phyloP scores from a whole-genome alignment of 2,797 vertebrate genomes.

The Rhyacichthys aspro region DNA sequence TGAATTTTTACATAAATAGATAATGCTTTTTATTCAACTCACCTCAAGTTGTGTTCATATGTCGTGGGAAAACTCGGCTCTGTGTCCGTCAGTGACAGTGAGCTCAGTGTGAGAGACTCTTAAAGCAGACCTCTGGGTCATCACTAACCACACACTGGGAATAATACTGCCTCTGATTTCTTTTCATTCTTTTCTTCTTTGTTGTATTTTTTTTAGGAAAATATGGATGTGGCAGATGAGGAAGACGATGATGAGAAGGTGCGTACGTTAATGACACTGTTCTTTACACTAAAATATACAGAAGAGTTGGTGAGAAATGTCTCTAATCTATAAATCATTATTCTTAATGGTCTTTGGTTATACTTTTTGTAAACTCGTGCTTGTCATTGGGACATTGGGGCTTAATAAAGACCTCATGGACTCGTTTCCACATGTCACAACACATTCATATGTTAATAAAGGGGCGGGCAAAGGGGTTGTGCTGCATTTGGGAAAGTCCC shows the following conservation, averaged over 20 bases:
- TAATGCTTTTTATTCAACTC: background rate
- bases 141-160: constrained; percentile 15
- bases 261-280: constrained; percentile 18
- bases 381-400: constrained; percentile 49
- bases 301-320: constrained; percentile 36
- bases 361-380: constrained; percentile 41
- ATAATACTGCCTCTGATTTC: background rate
- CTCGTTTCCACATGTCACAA: constrained; percentile 66
- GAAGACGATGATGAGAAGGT: constrained; percentile 96
- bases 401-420: constrained; percentile 69
- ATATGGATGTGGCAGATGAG: constrained; percentile 87
- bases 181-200: background rate
- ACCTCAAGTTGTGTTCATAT: background rate
- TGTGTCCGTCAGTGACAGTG: constrained; percentile 21
- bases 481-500: constrained; percentile 66
- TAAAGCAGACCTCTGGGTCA: constrained; percentile 39
- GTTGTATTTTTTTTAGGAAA: constrained; percentile 75
- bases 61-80: constrained; percentile 1
- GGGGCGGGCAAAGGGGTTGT: constrained; percentile 48
- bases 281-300: background rate
- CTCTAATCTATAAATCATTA: constrained; percentile 47
- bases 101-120: constrained; percentile 8
- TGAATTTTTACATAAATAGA: background rate
- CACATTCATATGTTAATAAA: constrained; percentile 71
- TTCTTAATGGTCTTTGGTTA: constrained; percentile 57